A percentile compares a stretch with the other conserved stretches of the same genome.
phyloP scores from a whole-genome alignment of 2,797 vertebrate species.

The Sternotherus odoratus region DNA sequence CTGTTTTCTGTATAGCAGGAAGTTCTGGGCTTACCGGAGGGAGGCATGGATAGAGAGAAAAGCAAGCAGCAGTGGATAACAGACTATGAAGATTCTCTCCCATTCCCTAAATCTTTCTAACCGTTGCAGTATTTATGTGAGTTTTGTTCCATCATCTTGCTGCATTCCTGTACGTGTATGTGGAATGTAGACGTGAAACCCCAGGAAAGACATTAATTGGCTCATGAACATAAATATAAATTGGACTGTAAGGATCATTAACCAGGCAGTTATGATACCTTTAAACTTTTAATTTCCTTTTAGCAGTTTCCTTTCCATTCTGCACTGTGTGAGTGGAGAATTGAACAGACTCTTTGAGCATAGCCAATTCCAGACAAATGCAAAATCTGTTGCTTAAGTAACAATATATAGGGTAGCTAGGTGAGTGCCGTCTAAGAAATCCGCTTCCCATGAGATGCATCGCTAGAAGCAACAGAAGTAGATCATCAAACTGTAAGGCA shows the following conservation, averaged over 20 bases:
- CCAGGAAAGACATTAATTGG: neutral
- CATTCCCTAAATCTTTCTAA: neutral
- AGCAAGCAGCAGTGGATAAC: neutral
- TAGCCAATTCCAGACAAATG: neutral
- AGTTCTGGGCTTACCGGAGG: neutral
- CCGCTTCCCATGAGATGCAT: neutral
- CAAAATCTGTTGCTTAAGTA: neutral
- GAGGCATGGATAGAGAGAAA: neutral
- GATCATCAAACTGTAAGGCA: neutral
- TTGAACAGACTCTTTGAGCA: neutral
- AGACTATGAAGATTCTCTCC: neutral
- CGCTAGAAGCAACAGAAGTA: neutral
- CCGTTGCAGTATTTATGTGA: neutral
- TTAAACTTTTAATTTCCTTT: conserved; percentile 24
- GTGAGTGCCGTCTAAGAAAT: neutral
- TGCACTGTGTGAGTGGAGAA: neutral
- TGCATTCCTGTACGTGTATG: neutral
- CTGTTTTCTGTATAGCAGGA: neutral
- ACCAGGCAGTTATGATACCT: neutral
- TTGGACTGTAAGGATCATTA: neutral
- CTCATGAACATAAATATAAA: neutral
- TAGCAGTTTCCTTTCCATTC: neutral
- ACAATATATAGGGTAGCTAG: neutral
- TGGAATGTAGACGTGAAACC: neutral
- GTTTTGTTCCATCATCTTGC: neutral